Percentiles rank a stretch among this genome's conserved stretches.
Evolutionary conservation across 2,797 vertebrate species (phyloP).

Genomic region (Acipenser transmontanus): DNA sequence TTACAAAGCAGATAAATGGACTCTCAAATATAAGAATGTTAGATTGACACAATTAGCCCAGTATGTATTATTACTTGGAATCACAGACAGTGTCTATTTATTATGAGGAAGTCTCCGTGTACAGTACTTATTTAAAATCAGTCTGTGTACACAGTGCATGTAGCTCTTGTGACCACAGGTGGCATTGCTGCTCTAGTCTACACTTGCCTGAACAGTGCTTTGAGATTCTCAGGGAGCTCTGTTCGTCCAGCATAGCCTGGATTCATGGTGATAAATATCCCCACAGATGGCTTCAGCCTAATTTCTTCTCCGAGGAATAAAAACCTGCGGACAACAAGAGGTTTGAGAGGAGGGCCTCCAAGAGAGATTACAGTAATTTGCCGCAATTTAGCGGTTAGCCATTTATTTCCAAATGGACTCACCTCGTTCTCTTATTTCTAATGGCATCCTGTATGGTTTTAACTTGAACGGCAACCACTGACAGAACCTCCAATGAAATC

Average conservation of each 20-base stretch:
- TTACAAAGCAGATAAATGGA: too few relatives aligned
- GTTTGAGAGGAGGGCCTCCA: constrained; percentile 13
- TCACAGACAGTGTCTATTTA: too few relatives aligned
- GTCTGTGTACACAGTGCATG: too few relatives aligned
- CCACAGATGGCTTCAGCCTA: constrained; percentile 60
- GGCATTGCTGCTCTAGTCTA: constrained; percentile 8
- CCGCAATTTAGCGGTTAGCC: not conserved
- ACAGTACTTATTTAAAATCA: too few relatives aligned
- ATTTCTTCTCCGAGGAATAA: constrained; percentile 68
- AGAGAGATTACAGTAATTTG: constrained; percentile 6
- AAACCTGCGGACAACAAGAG: constrained; percentile 48
- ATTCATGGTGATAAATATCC: constrained; percentile 82
- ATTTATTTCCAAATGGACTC: not conserved
- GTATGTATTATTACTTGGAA: too few relatives aligned
- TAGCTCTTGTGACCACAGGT: not conserved
- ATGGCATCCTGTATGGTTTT: constrained; percentile 72
- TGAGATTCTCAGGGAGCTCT: constrained; percentile 76
- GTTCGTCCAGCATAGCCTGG: constrained; percentile 66
- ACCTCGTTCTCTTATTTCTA: constrained; percentile 64
- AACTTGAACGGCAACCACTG: constrained; percentile 71
- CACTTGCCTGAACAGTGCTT: constrained; percentile 66
- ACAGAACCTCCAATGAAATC: constrained; percentile 72
- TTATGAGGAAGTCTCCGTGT: too few relatives aligned
- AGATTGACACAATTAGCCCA: too few relatives aligned
- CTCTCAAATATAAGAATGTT: too few relatives aligned